These are phyloP conservation scores for Reticulitermes lucifugus DNA, from an alignment of 2,888 invertebrate genomes.

Conservation along the genomic window DNA sequence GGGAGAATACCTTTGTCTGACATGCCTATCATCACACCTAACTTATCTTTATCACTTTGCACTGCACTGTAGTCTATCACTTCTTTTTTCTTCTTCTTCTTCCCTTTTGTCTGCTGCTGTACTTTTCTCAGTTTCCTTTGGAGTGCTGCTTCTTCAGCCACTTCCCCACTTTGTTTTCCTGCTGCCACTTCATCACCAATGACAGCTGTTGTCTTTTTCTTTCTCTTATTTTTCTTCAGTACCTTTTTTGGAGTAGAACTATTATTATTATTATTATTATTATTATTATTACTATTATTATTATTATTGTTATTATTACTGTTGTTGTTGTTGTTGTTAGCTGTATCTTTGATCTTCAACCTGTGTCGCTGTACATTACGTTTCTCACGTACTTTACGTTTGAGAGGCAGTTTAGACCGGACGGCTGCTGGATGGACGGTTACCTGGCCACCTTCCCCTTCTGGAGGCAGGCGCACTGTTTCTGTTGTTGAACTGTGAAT, in stretches of 20 bases:
- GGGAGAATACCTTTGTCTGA: constrained; percentile 29
- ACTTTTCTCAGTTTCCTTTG: constrained; percentile 64
- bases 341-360: constrained; percentile 58
- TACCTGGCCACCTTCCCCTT: constrained; percentile 69
- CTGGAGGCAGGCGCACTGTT: constrained; percentile 82
- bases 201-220: constrained; percentile 56
- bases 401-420: constrained; percentile 87
- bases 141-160: constrained; percentile 64
- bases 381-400: constrained; percentile 76
- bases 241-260: constrained; percentile 46
- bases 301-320: constrained; percentile 57
- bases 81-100: constrained; percentile 69
- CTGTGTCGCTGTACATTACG: constrained; percentile 45
- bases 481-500: constrained; percentile 92
- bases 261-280: constrained; percentile 61
- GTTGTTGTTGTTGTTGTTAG: constrained; percentile 65
- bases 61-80: constrained; percentile 83
- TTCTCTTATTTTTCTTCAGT: constrained; percentile 58
- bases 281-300: constrained; percentile 64
- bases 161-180: constrained; percentile 1
- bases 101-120: constrained; percentile 59
- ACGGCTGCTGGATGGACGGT: constrained; percentile 87
- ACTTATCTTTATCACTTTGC: constrained; percentile 63
- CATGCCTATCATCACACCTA: not conserved
- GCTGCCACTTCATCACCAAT: constrained; percentile 1